Conservation (phyloP, 2,113 vertebrate genomes). For the Oreochromis niloticus region DNA sequence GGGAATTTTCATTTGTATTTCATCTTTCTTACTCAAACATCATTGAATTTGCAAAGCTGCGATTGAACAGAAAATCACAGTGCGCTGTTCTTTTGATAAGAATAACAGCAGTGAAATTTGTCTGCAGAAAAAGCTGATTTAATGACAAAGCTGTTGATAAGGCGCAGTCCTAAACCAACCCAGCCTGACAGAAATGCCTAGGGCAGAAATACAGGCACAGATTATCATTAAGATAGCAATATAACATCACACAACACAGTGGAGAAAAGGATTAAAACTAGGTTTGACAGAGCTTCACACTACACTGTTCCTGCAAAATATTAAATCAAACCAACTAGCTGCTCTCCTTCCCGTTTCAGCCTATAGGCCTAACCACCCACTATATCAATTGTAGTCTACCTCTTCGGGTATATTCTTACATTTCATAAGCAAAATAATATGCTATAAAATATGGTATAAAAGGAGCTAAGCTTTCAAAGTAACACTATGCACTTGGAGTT, state of each 20-base stretch:
- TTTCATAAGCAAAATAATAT: background rate
- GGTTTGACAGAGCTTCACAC: slow-evolving; percentile 52
- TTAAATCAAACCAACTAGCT: slow-evolving; percentile 38
- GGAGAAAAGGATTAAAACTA: slow-evolving; percentile 68
- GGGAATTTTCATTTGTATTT: slow-evolving; percentile 38
- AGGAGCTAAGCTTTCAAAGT: background rate
- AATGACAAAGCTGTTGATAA: slow-evolving; percentile 72
- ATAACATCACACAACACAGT: slow-evolving; percentile 64
- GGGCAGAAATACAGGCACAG: slow-evolving; percentile 65
- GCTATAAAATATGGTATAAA: background rate
- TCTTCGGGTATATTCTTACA: background rate
- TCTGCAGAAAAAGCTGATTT: slow-evolving; percentile 69
- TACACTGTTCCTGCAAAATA: slow-evolving; percentile 50
- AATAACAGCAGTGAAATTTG: slow-evolving; percentile 63
- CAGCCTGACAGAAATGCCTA: slow-evolving; percentile 59
- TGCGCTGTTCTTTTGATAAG: slow-evolving; percentile 59
- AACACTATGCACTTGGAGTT: background rate
- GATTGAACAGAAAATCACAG: slow-evolving; percentile 61
- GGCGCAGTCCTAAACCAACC: slow-evolving; percentile 52
- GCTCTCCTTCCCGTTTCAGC: background rate
- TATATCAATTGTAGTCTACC: background rate
- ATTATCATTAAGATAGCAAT: slow-evolving; percentile 75
- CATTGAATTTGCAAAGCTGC: slow-evolving; percentile 40
- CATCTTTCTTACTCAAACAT: slow-evolving; percentile 30
- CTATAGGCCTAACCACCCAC: slow-evolving; percentile 1